A percentile compares a stretch with the other conserved stretches of the same genome.
Conservation (phyloP, 2,888 invertebrate species). For the Hypomecis punctinalis region DNA sequence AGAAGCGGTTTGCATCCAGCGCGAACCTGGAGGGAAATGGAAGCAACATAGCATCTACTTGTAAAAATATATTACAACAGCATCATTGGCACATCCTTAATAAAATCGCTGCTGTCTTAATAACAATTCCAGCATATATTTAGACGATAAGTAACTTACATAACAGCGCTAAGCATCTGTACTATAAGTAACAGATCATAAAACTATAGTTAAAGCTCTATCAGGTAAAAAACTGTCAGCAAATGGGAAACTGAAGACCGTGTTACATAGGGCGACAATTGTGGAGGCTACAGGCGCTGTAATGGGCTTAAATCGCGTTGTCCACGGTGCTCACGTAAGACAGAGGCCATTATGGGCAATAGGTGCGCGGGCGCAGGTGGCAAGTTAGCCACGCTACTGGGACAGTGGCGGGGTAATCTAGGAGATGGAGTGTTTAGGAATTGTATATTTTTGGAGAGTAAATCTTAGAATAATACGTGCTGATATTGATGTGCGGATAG, state of each 20-base stretch:
- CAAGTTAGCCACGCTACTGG: constrained; percentile 74
- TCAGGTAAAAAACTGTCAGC: neutral
- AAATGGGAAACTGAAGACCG: constrained; percentile 21
- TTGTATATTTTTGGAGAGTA: neutral
- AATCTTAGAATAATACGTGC: too few species aligned
- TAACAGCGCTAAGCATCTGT: too few species aligned
- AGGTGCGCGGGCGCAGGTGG: constrained; percentile 71
- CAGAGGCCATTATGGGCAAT: constrained; percentile 71
- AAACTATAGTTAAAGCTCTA: neutral
- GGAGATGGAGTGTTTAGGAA: constrained; percentile 17
- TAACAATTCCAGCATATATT: too few species aligned
- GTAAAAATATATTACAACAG: too few species aligned
- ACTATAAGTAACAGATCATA: neutral
- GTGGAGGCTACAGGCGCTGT: constrained; percentile 17
- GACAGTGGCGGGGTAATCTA: constrained; percentile 47
- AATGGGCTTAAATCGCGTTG: constrained; percentile 39
- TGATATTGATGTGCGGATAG: too few species aligned
- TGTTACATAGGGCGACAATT: constrained; percentile 15
- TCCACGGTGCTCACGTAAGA: constrained; percentile 62
- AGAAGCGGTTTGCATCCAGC: too few species aligned
- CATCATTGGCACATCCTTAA: too few species aligned
- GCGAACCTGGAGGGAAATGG: too few species aligned
- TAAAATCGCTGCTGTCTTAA: too few species aligned
- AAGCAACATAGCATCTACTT: too few species aligned
- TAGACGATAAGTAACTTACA: too few species aligned